Evolutionary conservation across 2,113 vertebrate genomes (phyloP).

Genomic region (Dasyurus viverrinus): DNA sequence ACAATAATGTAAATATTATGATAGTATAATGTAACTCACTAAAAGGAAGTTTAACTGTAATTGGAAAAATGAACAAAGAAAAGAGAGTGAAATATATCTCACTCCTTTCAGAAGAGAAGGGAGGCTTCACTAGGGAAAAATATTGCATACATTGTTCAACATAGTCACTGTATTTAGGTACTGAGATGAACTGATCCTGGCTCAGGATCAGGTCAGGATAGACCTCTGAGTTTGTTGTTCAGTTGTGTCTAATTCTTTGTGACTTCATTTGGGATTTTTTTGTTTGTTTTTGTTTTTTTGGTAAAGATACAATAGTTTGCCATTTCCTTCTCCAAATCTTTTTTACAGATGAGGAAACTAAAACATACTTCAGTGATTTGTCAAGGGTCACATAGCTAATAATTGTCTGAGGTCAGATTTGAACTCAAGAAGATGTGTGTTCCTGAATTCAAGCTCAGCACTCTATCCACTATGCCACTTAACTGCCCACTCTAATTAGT

Average conservation of each 20-base stretch:
- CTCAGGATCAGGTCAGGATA: neutral
- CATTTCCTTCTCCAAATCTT: neutral
- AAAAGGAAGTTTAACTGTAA: neutral
- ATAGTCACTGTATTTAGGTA: neutral
- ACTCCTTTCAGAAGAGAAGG: neutral
- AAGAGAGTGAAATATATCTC: neutral
- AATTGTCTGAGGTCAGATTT: neutral
- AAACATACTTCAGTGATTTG: neutral
- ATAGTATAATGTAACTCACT: neutral
- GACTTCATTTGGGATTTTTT: neutral
- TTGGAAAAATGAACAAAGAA: neutral
- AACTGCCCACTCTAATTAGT: neutral
- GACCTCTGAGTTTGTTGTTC: neutral
- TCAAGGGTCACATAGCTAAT: neutral
- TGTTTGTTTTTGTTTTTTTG: neutral
- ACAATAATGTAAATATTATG: neutral
- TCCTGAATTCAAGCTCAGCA: neutral
- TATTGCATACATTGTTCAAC: neutral
- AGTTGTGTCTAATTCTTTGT: neutral
- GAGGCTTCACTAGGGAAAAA: neutral
- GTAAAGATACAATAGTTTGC: neutral
- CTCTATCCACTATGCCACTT: neutral
- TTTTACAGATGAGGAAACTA: neutral
- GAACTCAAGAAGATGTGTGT: neutral
- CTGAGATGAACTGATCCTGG: neutral